phyloP scores from a whole-genome alignment of 35 echinoderm and acorn worm genomes.

The Diadema setosum region DNA sequence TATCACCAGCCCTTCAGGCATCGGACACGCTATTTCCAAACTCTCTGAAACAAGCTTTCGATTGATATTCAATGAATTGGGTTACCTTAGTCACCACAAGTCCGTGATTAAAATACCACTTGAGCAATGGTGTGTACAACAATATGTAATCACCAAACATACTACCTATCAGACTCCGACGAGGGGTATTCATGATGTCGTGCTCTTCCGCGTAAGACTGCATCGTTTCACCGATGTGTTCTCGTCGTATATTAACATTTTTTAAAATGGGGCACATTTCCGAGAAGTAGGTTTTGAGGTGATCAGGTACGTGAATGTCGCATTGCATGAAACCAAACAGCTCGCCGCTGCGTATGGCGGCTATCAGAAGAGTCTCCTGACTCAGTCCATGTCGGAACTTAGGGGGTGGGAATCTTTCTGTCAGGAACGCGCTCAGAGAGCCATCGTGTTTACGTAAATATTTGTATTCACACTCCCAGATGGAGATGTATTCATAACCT shows the following conservation, averaged over 20 bases:
- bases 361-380: neutral
- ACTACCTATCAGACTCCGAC: neutral
- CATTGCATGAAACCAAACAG: no score
- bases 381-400: neutral
- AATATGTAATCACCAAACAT: neutral
- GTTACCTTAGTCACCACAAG: neutral
- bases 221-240: slow-evolving; percentile 4
- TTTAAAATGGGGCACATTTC: slow-evolving; percentile 38
- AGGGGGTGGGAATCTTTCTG: neutral
- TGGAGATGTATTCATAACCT: neutral
- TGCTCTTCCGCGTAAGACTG: neutral
- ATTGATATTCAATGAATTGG: neutral
- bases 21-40: neutral
- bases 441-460: neutral
- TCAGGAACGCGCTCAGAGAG: neutral
- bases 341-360: no score
- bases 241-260: slow-evolving; percentile 17
- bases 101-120: slow-evolving; percentile 14
- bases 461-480: neutral
- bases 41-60: neutral
- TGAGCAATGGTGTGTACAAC: neutral
- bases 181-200: neutral
- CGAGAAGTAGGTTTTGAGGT: neutral
- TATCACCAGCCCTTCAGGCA: neutral
- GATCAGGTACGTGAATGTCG: no score